Base-by-base conservation (phyloP, 2,797 vertebrate species). In the Phataginus tricuspis region DNA sequence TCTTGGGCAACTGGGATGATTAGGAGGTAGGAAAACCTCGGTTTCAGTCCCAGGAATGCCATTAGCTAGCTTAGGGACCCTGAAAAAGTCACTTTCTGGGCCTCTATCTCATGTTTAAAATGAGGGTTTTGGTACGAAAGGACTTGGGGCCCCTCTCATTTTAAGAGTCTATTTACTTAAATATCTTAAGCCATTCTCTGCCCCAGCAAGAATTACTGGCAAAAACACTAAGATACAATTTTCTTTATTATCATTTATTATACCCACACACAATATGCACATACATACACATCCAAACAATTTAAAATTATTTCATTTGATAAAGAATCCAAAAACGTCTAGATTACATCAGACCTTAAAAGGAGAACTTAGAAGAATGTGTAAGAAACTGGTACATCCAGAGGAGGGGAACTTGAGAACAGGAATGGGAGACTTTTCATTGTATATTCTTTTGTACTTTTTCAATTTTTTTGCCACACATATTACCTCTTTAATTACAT, bases 161-260 rank as follows among this genome's bases (percentile, higher is more conserved):
- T 88, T 90, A 95, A 63, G 85, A 63, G 59, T 85, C 68, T 85
- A 69, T 42, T 84, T 86, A 39, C 14, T 90, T 92, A 72, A 82
- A 78, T 92, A 79, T 80, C 96, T 66, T 85, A 95, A 94, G 87
- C 66, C 34, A 42, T 90, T 80, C 63, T 19, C 18, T 87, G 61
- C 18, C 57, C 49, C 78, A 78, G 92, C 59, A 92, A 93, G 75
- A 86, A 91, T 94, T 84, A 96, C 0, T 86, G 78, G 66, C 86
- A 94, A 91, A 91, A 74, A 95, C 45, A 89, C 29, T 5, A 34
- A 90, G 45, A 78, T 49, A 69, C 3, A 53, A 45, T 80, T 92
- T 93, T 96, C 84, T 94, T 96, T 90, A 92, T 88, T 75, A 74
- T 94, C 55, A 68, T 86, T 91, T 72, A 31, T 57, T 64, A 5